Evolutionary conservation across 2,113 vertebrate genomes (phyloP), one percentile per base, ranked within the genome.

Genomic region (Tauraco erythrolophus): DNA sequence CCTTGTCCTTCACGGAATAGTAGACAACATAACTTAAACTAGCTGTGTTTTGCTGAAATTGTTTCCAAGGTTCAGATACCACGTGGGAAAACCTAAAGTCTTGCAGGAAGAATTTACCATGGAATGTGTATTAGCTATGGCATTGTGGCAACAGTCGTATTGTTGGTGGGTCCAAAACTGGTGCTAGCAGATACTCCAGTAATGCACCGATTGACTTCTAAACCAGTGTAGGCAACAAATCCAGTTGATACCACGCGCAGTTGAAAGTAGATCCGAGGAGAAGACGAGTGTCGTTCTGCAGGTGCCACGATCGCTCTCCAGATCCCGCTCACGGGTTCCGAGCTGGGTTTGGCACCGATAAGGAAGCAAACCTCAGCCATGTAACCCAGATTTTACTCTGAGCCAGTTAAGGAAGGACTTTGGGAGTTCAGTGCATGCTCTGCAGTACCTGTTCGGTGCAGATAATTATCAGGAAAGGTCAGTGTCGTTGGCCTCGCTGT

Each of bases 321-420:
- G 23, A 57, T 27, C 74, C 81, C 51, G 13, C 45, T 10, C 27
- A 0, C 22, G 2, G 62, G 19, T 76, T 80, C 50, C 71, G 53
- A 6, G 46, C 51, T 65, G 71, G 68, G n/a, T 70, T 8, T 96
- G 81, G 33, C 81, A 61, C n/a, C 15, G 1, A 5, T 23, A 61
- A 43, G 35, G 79, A 61, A 28, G 4, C 53, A 35, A 23, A 77
- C n/a, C 88, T 88, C 41, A 15, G 82, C 82, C 56, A 1, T 4
- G 5, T 92, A 92, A 88, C 97, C 97, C 95, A 95, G 71, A 83
- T 96, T 94, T 68, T 35, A 80, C 62, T n/a, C 75, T 92, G 95
- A 92, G 82, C 94, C 76, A 35, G 19, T 61, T 65, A 9, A 27
- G 37, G 75, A 23, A 90, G 75, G 92, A 85, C 65, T 82, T 23